Percentiles rank a stretch among this genome's conserved stretches.
Conservation (phyloP, 2,797 vertebrate species). For the Eremophila alpestris region DNA sequence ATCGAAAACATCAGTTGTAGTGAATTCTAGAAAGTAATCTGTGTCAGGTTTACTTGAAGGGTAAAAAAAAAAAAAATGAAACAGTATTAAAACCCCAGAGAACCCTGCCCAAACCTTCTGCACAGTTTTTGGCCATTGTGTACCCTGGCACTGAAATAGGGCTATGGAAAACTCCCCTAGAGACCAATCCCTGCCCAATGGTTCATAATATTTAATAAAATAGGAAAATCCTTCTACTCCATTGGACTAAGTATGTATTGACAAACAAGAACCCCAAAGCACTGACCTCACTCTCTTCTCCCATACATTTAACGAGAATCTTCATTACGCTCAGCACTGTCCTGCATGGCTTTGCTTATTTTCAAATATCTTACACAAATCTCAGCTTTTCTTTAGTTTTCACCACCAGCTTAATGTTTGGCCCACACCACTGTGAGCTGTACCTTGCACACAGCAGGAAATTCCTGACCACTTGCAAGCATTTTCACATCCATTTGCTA, state of each 20-base stretch:
- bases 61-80: not conserved
- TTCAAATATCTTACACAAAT: not conserved
- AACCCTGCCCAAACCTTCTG: not conserved
- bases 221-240: not conserved
- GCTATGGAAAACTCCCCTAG: not conserved
- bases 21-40: slow-evolving; percentile 12
- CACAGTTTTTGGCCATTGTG: not conserved
- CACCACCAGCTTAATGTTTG: not conserved
- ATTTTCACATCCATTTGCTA: not conserved
- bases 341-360: not conserved
- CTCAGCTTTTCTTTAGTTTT: not conserved
- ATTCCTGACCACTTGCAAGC: not conserved
- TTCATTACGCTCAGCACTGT: not conserved
- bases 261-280: not conserved
- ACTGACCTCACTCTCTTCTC: not conserved
- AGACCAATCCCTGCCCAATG: not conserved
- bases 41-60: not conserved
- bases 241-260: not conserved
- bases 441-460: not conserved
- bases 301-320: not conserved
- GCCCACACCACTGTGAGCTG: not conserved
- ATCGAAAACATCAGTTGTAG: slow-evolving; percentile 9
- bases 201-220: not conserved
- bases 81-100: not conserved
- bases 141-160: not conserved